phyloP scores from a whole-genome alignment of 2,888 invertebrate species.

The Schizotus pectinicornis region DNA sequence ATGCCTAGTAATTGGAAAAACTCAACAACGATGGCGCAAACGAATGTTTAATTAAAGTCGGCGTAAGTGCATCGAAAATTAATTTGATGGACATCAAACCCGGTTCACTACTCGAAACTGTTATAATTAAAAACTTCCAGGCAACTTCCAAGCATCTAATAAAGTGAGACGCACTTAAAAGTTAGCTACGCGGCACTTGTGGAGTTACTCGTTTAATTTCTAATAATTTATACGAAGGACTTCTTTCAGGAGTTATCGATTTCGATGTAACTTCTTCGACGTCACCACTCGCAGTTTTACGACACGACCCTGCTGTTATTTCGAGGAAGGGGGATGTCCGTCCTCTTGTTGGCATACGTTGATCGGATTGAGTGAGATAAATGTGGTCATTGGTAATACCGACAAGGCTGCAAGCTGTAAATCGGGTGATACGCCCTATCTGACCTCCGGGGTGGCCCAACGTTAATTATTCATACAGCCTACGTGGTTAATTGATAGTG shows the following conservation, averaged over 20 bases:
- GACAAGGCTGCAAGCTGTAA: slow-evolving; percentile 5
- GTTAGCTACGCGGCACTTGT: slow-evolving; percentile 16
- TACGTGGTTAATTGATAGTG: slow-evolving; percentile 21
- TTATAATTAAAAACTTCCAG: slow-evolving; percentile 22
- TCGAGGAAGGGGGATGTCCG: too few relatives aligned
- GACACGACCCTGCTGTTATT: too few relatives aligned
- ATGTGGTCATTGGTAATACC: slow-evolving; percentile 10
- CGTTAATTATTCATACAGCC: slow-evolving; percentile 23
- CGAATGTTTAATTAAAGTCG: slow-evolving; percentile 15
- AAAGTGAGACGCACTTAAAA: slow-evolving; percentile 20
- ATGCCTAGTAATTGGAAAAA: too few relatives aligned
- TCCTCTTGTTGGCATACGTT: too few relatives aligned
- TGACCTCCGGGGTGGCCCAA: not conserved
- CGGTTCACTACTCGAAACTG: slow-evolving; percentile 3
- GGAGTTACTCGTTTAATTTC: slow-evolving; percentile 17
- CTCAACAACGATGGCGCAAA: not conserved
- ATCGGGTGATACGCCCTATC: slow-evolving; percentile 14
- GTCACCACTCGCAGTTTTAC: too few relatives aligned
- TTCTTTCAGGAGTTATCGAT: not conserved
- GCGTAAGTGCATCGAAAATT: slow-evolving; percentile 14
- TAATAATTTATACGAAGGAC: not conserved
- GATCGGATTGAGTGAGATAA: not conserved
- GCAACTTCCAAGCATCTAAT: slow-evolving; percentile 6
- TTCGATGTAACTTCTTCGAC: too few relatives aligned
- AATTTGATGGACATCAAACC: slow-evolving; percentile 15